Evolutionary conservation across 2,113 vertebrate genomes (phyloP), one percentile per base, ranked within the genome.

Genomic region (Oncorhynchus clarkii): DNA sequence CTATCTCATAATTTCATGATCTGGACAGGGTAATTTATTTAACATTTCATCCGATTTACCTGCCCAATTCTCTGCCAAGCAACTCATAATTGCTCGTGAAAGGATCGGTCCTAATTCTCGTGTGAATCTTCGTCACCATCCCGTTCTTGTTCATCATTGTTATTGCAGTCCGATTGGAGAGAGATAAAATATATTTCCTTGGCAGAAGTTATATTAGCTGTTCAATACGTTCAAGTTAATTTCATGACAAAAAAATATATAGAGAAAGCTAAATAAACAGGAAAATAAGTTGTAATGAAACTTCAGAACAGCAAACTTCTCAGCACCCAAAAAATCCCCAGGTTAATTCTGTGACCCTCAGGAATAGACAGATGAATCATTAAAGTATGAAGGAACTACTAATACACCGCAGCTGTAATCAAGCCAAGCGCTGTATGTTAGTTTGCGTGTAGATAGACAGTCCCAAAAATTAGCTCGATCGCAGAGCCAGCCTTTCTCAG

Each of bases 41-140:
- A 3, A 54, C 16, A 54, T 16, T 16, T 54, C 4, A 62, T 1
- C 59, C 59, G 62, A 83, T 89, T 94, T 91, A 97, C 97, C 96
- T 97, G 93, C 97, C 97, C 74, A 98, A 92, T 75, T 96, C 96
- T 82, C 91, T 93, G 76, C 95, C 96, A 27, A 92, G 93, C 80
- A 98, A 89, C 68, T 94, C 92, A 87, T 97, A 98, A 24, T 80
- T 88, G 77, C 89, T 83, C 11, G 90, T 90, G 91, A 97, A 97
- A 12, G 92, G 88, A 22, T 96, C 96, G 2, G 87, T 88, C 84
- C 94, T 91, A 86, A 97, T 94, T 45, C 93, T 88, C 2, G 94
- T 93, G 54, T 91, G 93, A 80, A 96, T 94, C 27, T 93, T 93
- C 3, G 91, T 90, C 82, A 96, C 78, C 79, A 96, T 93, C 22